These are phyloP conservation scores for Limosa lapponica DNA, from an alignment of 2,797 vertebrate species.

Conservation along the genomic window DNA sequence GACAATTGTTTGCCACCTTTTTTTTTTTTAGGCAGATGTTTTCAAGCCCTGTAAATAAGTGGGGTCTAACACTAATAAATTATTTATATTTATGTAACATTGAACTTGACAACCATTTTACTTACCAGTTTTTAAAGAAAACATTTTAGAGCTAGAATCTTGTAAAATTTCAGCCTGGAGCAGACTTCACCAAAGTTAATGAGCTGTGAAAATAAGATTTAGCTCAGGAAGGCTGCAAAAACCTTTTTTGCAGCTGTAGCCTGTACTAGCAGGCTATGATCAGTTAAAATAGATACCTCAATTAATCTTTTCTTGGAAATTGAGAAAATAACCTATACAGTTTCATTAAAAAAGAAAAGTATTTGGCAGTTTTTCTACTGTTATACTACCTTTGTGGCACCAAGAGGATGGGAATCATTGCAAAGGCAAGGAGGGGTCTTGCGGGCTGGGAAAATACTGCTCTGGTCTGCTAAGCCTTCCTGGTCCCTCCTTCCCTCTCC, in stretches of 20 bases:
- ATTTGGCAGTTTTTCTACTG: background rate
- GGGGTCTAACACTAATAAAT: background rate
- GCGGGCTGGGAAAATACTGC: background rate
- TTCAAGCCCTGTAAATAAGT: background rate
- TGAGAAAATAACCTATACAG: background rate
- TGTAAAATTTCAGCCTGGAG: slow-evolving; percentile 22
- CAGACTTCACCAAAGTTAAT: background rate
- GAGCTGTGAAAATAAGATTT: slow-evolving; percentile 10
- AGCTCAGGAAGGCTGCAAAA: background rate
- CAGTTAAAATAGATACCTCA: background rate
- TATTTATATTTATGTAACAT: background rate
- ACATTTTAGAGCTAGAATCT: background rate
- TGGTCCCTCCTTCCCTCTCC: too few relatives aligned
- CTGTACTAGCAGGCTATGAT: background rate
- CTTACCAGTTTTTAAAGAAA: background rate
- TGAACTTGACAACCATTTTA: background rate
- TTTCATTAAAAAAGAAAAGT: background rate
- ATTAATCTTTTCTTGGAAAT: background rate
- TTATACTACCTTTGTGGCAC: background rate
- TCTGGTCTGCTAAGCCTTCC: background rate
- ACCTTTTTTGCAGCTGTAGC: background rate
- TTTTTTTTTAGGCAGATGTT: background rate
- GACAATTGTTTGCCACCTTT: background rate
- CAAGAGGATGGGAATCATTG: background rate
- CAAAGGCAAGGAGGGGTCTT: background rate